phyloP scores from a whole-genome alignment of 2,113 vertebrate species.

The Speoplatyrhinus poulsoni region DNA sequence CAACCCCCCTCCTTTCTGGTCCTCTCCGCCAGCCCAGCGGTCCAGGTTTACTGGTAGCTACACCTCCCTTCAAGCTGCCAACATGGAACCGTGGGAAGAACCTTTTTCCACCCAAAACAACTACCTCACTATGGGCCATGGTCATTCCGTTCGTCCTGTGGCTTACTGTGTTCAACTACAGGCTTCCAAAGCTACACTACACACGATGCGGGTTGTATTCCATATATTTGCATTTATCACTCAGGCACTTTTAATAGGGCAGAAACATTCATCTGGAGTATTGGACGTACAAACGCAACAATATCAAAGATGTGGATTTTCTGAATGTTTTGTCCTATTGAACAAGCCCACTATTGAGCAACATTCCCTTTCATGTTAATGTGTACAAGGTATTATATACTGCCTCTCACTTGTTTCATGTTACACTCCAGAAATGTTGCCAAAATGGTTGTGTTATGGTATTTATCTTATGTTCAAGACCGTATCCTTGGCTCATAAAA shows the following conservation, averaged over 20 bases:
- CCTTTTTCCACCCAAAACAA: constrained; percentile 65
- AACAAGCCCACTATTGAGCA: constrained; percentile 35
- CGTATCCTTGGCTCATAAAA: constrained; percentile 43
- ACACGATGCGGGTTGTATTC: constrained; percentile 41
- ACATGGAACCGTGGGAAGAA: constrained; percentile 51
- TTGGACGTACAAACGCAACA: not conserved
- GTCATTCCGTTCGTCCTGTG: constrained; percentile 53
- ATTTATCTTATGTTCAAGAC: constrained; percentile 39
- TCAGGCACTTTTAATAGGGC: constrained; percentile 54
- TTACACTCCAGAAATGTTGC: constrained; percentile 48
- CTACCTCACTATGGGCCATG: constrained; percentile 75
- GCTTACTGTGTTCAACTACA: constrained; percentile 59
- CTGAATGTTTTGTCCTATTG: constrained; percentile 53
- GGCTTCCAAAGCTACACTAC: constrained; percentile 63
- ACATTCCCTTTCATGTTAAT: constrained; percentile 40
- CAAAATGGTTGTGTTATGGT: constrained; percentile 31
- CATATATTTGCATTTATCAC: constrained; percentile 29
- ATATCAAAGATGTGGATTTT: constrained; percentile 2
- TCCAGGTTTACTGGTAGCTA: constrained; percentile 62
- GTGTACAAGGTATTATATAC: constrained; percentile 29
- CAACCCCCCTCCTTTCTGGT: constrained; percentile 44
- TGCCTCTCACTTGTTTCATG: constrained; percentile 27
- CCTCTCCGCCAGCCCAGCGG: constrained; percentile 56
- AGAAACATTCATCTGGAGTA: constrained; percentile 34
- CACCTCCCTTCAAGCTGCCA: constrained; percentile 64